These are phyloP conservation scores for Knipowitschia caucasica DNA, from an alignment of 2,797 vertebrate genomes.

Conservation along the genomic window DNA sequence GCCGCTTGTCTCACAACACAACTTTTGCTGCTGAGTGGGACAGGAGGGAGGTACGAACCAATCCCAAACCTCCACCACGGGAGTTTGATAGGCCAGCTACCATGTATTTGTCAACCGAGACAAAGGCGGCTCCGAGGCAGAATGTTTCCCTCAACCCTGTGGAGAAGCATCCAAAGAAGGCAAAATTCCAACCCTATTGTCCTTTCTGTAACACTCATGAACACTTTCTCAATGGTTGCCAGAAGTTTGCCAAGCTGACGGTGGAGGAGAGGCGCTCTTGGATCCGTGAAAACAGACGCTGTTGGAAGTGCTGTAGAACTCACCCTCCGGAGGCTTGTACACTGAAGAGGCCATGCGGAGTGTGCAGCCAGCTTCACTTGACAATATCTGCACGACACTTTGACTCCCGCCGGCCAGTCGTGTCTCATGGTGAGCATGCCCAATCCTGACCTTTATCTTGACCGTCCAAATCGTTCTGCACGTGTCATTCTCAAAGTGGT, in stretches of 20 bases:
- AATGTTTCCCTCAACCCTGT: not conserved
- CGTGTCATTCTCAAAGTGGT: not conserved
- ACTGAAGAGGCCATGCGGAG: not conserved
- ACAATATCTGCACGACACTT: slow-evolving; percentile 2
- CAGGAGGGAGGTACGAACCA: not conserved
- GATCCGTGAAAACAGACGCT: not conserved
- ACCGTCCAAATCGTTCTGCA: not conserved
- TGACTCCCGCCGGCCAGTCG: not conserved
- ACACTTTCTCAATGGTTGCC: not conserved
- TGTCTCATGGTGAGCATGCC: not conserved
- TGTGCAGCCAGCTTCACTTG: not conserved
- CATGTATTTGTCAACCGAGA: not conserved
- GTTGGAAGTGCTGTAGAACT: not conserved
- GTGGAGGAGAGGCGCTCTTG: not conserved
- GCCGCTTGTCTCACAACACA: not conserved
- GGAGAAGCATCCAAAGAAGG: not conserved
- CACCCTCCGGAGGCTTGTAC: not conserved
- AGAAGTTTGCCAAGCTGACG: not conserved
- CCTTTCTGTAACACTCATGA: slow-evolving; percentile 2
- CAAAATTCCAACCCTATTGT: not conserved
- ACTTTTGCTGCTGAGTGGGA: not conserved
- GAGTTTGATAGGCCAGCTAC: not conserved
- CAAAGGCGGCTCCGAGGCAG: not conserved
- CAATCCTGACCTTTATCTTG: not conserved
- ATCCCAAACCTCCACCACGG: not conserved